Evolutionary conservation across 2,113 vertebrate species (phyloP).

Genomic region (Tachysurus fulvidraco): DNA sequence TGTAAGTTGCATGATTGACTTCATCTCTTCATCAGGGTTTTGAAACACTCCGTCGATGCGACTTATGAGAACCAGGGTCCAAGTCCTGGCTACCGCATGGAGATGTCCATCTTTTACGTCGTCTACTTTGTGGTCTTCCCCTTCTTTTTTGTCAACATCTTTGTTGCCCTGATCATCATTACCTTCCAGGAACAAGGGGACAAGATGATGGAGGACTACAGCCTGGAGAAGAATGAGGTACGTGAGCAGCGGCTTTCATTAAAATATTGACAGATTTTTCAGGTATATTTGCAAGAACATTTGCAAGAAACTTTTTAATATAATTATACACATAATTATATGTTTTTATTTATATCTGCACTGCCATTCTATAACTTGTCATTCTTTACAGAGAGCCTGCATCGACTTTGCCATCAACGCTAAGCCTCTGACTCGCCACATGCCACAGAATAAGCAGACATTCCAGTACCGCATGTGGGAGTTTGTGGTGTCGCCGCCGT

Average conservation of each 20-base stretch:
- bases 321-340: background rate
- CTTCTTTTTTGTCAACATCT: conserved; percentile 99
- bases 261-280: background rate
- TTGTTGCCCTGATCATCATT: conserved; percentile 98
- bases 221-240: conserved; percentile 98
- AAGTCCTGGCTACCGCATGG: conserved; percentile 96
- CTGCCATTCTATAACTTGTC: background rate
- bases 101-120: conserved; percentile 99
- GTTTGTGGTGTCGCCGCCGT: conserved; percentile 95
- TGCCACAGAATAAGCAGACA: conserved; percentile 94
- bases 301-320: background rate
- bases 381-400: conserved; percentile 83
- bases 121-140: conserved; percentile 98
- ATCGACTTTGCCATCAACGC: conserved; percentile 97
- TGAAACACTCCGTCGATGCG: conserved; percentile 96
- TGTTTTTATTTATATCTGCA: background rate
- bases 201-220: conserved; percentile 99
- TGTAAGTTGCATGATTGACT: too few relatives aligned
- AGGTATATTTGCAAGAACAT: background rate
- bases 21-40: conserved; percentile 75
- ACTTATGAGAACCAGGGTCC: conserved; percentile 97
- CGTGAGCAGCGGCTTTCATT: background rate
- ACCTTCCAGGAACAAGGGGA: conserved; percentile 98
- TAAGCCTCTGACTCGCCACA: conserved; percentile 91
- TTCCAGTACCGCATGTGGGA: conserved; percentile 98